Evolutionary conservation across 2,797 vertebrate species (phyloP).

Genomic region (Pteronotus mesoamericanus): DNA sequence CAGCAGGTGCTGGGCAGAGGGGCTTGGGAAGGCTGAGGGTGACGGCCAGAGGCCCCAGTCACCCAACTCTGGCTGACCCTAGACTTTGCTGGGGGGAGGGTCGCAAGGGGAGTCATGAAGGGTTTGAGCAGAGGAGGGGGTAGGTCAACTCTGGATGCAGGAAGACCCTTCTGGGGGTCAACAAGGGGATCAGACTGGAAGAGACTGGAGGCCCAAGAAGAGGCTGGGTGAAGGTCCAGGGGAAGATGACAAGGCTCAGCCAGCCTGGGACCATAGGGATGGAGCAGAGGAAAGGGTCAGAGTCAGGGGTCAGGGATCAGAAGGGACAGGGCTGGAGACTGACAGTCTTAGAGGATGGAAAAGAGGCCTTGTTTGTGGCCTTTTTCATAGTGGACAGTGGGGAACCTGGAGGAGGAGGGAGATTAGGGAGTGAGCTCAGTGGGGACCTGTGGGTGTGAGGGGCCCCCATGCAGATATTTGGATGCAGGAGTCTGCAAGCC

Average conservation of each 20-base stretch:
- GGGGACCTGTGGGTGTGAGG: neutral
- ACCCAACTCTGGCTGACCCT: neutral
- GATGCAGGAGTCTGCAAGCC: neutral
- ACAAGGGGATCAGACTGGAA: neutral
- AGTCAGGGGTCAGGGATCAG: neutral
- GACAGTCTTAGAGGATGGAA: accelerated
- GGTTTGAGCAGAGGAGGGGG: neutral
- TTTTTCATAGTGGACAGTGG: neutral
- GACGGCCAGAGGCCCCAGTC: neutral
- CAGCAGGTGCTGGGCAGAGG: neutral
- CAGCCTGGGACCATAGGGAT: neutral
- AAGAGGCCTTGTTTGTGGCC: neutral
- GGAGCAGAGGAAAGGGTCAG: conserved; percentile 66
- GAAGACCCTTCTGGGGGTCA: neutral
- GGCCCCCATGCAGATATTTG: neutral
- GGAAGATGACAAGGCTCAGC: neutral
- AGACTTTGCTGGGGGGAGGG: conserved; percentile 35
- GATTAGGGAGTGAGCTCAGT: neutral
- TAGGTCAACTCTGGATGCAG: neutral
- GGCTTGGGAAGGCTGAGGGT: neutral
- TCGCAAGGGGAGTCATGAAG: neutral
- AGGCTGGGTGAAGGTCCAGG: neutral
- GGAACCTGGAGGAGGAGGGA: neutral
- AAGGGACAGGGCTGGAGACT: neutral
- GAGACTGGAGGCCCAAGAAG: neutral